Evolutionary conservation across 53 echinoderm and acorn worm genomes (phyloP), one percentile per base, ranked within the genome.

Genomic region (Paelopatides confundens): DNA sequence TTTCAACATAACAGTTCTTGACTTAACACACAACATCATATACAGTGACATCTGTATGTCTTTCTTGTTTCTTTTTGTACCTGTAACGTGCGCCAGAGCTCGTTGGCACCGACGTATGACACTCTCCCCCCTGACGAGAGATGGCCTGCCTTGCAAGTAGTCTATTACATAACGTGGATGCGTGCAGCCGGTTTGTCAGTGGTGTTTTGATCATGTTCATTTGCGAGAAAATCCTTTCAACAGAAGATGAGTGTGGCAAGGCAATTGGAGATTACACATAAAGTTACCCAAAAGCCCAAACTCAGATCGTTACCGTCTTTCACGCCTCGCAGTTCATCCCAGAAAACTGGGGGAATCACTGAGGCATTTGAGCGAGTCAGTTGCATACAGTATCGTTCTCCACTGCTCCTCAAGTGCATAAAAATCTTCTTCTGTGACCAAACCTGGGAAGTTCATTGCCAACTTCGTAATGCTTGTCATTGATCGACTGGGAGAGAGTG

Each of bases 171-270:
- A 65, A 62, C 8, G 84, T 83, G n/a, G 84, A 83, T 26, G 34
- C 11, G 32, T 83, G 84, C 6, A 83, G 84, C 2, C 84, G 65
- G 84, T 83, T 63, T 28, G 84, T 83, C n/a, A 18, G 84, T 26
- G 64, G 14, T 34, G 84, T 83, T 17, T 83, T 83, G 62, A 83
- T 83, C 84, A 83, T 83, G 84, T 83, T 83, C 9, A 83, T 64
- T 83, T 83, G 84, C 18, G 65, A 83, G 64, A 30, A 83, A 65
- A 63, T 34, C 10, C 84, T 63, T 63, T 83, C 63, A 6, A 63
- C 63, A 83, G 35, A 83, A 83, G 84, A 63, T 63, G 84, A 83
- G 65, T 83, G 65, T 2, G 36, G 84, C 64, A 34, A 83, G 26
- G 84, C 63, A 65, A 83, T 82, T 35, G 84, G 46, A 83, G 64